Base-by-base conservation (phyloP, 2,888 invertebrate species). In the Cremastobaeus sp. region DNA sequence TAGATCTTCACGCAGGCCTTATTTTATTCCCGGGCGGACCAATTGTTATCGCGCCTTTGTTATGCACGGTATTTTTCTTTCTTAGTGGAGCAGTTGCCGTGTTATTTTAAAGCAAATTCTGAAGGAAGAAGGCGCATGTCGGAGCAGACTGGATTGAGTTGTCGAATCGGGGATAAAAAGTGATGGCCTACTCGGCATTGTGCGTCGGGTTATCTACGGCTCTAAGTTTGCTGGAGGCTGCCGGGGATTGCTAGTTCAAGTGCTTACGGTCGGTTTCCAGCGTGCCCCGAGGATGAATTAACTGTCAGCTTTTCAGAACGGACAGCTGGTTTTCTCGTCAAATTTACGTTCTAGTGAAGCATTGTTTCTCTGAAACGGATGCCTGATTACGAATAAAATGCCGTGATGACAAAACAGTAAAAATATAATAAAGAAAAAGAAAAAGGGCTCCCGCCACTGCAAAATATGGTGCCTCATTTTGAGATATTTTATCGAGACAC, bases 41-140 rank as follows among this genome's bases (percentile, higher is more conserved):
- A n/a, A n/a, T n/a, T n/a, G n/a, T n/a, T n/a, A n/a, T n/a, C n/a
- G n/a, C n/a, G n/a, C n/a, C n/a, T n/a, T n/a, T n/a, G n/a, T n/a
- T n/a, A n/a, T n/a, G n/a, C n/a, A n/a, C n/a, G n/a, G n/a, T n/a
- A n/a, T n/a, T n/a, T n/a, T n/a, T 43, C 37, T 52, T 48, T 37
- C 35, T 70, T 18, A n/a, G n/a, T 39, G 25, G 32, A 20, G 43
- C 57, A 41, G 30, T 28, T 11, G 8, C 11, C 17, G 47, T 62
- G 48, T 62, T 62, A 48, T 62, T 62, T 62, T 50, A 50, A 39
- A 62, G 41, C 50, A 50, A 62, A 62, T 62, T 32, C 41, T 50
- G 32, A 41, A 32, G 41, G 34, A 39, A 50, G 48, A 50, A 21
- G 50, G 21, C 17, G 50, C 50, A 32, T 50, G 47, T 34, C 34